Evolutionary conservation across 2,888 invertebrate species (phyloP), one percentile per base, ranked within the genome.

Genomic region (Eurytoma californica): DNA sequence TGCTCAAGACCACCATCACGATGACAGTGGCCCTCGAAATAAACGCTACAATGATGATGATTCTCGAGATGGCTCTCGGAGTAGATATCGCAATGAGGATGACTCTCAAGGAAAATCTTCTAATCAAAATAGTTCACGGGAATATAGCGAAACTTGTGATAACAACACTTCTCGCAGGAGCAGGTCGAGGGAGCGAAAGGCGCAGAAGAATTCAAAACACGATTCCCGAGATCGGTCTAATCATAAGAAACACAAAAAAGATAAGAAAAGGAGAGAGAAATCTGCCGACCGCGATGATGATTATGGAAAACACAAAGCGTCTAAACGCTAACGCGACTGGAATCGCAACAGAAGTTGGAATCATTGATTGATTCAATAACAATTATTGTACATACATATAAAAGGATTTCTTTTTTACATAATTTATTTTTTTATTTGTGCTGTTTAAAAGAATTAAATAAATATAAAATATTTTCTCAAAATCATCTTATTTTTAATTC

Each of bases 191-290:
- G 53, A 60, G 30, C n/a, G 18, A 60, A 30, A 53, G 4, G 14
- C 12, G 3, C 9, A 20, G 20, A 16, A 63, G 24, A 63, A 61
- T 53, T 69, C 58, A 16, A 20, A 20, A 49, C 3, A 49, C 28
- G 12, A 57, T n/a, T 58, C 65, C 24, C 16, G 60, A 63, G 72
- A 65, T 18, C 18, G 63, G 3, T 58, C 16, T 55, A 51, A 49
- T 49, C 20, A 74, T 12, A 69, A 74, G 30, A 77, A 74, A 58
- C 57, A 67, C 30, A 72, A 57, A 24, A 77, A 76, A 61, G 65
- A 57, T 12, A 18, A 67, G 49, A 76, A 80, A 47, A 70, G 55
- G 1, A 18, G 1, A 39, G 30, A 68, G 5, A 30, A 16, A 7
- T 67, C 60, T 20, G n/a, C 1, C 30, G 55, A 61, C 9, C 18